These are phyloP conservation scores for Xyrauchen texanus DNA, from an alignment of 2,113 vertebrate genomes.

Conservation along the genomic window DNA sequence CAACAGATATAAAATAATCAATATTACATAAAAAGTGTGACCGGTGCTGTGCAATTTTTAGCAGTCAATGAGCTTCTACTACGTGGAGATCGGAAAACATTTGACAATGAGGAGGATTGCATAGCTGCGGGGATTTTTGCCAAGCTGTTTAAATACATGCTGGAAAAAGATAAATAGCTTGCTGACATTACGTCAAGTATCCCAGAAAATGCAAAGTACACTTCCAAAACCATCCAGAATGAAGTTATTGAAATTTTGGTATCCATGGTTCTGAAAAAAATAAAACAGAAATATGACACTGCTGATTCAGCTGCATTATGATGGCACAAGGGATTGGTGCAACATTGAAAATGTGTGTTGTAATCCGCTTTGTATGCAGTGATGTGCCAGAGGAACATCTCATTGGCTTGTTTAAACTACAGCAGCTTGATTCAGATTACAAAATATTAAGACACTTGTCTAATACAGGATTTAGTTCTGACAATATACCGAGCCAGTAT, in stretches of 20 bases:
- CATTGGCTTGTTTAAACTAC: no score
- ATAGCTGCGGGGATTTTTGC: background rate
- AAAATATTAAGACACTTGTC: background rate
- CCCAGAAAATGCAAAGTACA: constrained; percentile 1
- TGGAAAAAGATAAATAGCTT: no score
- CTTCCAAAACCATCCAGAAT: constrained; percentile 3
- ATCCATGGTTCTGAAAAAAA: no score
- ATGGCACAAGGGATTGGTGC: constrained; percentile 3
- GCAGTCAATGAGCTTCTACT: background rate
- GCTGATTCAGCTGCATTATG: background rate
- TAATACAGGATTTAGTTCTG: no score
- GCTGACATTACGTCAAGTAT: no score
- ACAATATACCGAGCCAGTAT: no score
- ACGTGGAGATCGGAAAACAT: background rate
- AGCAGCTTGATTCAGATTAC: background rate
- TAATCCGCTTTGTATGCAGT: no score
- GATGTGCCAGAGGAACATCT: no score
- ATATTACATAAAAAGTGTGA: background rate
- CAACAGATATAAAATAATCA: background rate
- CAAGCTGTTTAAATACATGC: no score
- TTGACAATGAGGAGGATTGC: background rate
- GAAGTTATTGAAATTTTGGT: background rate
- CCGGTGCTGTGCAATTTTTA: no score
- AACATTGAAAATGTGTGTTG: no score
- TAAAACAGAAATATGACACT: no score